phyloP scores from a whole-genome alignment of 2,113 vertebrate species.

The Leuciscus idus region DNA sequence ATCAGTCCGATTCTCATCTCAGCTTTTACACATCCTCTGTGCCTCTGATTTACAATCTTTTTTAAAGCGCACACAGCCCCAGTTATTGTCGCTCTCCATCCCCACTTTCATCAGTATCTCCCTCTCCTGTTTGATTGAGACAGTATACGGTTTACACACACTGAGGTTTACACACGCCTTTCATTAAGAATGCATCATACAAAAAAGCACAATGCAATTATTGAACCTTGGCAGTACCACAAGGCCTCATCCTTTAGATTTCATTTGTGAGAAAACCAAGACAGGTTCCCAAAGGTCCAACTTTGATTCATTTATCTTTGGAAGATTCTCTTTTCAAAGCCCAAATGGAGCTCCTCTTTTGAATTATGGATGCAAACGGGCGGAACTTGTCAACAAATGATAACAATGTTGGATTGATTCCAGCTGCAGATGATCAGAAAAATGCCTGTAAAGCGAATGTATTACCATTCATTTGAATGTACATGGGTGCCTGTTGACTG shows the following conservation, averaged over 20 bases:
- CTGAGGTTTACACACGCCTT: conserved; percentile 30
- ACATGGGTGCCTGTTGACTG: not conserved
- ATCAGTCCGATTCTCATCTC: conserved; percentile 16
- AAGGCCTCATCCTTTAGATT: conserved; percentile 51
- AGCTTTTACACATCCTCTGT: not conserved
- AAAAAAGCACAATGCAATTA: conserved; percentile 61
- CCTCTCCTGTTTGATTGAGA: conserved; percentile 64
- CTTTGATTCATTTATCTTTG: conserved; percentile 67
- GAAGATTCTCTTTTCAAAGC: conserved; percentile 58
- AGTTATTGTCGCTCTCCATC: conserved; percentile 68
- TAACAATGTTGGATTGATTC: conserved; percentile 15
- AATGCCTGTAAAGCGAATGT: not conserved
- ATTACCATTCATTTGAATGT: conserved; percentile 29
- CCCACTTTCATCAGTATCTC: conserved; percentile 71
- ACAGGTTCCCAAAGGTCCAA: conserved; percentile 35
- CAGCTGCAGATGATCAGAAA: conserved; percentile 2
- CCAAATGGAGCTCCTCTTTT: conserved; percentile 54
- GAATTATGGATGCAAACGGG: conserved; percentile 70
- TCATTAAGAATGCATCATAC: conserved; percentile 65
- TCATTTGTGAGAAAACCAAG: conserved; percentile 50
- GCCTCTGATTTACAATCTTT: not conserved
- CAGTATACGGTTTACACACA: conserved; percentile 47
- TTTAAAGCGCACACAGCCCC: conserved; percentile 13
- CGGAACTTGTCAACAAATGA: conserved; percentile 47
- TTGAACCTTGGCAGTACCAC: conserved; percentile 41